Base-by-base conservation (phyloP, 1,140 invertebrate genomes). In the Homarus americanus region DNA sequence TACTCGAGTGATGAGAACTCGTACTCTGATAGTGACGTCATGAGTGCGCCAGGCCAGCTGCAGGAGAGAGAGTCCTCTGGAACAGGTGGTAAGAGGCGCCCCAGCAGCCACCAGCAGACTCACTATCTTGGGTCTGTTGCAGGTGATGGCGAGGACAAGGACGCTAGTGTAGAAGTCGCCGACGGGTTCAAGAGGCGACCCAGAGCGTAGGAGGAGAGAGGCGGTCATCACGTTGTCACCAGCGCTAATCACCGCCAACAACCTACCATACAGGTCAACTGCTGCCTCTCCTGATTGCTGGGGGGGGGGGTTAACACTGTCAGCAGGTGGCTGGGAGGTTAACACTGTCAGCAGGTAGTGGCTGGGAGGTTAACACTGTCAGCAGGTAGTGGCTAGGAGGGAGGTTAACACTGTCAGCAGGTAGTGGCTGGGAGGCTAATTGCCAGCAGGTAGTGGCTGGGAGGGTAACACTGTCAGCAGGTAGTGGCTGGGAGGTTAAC, bases 1-100 rank as follows among this genome's bases (percentile, higher is more conserved):
- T 28, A 82, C 79, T 28, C 17, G 12, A 1, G 44, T 40, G 2
- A 84, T 32, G 28, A 69, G 28, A 9, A 40, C 24, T 7, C 24
- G 17, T 5, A 84, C 63, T 12, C 7, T 20, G 34, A n/a, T 36
- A 3, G 69, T 72, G 32, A 69, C 41, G 38, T 72, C 41, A 10
- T 40, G 41, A 0, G 69, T 72, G 82, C 38, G 36, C 63, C 63
- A 84, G 1, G 69, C 63, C 38, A 69, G 28, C 20, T 72, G 69
- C 2, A 84, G 69, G 36, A 84, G 82, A 32, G 28, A 44, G 41
- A 84, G 82, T 28, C 63, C 69, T 28, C 10, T 28, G 15, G 53
- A 9, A 5, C 34, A 28, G n/a, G 58, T 20, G 24, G 69, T 72
- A n/a, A 84, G 69, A 24, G 69, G 12, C 3, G 82, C 63, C 10